Conservation (phyloP, 2,888 invertebrate genomes). For the Epistrophella euchroma region DNA sequence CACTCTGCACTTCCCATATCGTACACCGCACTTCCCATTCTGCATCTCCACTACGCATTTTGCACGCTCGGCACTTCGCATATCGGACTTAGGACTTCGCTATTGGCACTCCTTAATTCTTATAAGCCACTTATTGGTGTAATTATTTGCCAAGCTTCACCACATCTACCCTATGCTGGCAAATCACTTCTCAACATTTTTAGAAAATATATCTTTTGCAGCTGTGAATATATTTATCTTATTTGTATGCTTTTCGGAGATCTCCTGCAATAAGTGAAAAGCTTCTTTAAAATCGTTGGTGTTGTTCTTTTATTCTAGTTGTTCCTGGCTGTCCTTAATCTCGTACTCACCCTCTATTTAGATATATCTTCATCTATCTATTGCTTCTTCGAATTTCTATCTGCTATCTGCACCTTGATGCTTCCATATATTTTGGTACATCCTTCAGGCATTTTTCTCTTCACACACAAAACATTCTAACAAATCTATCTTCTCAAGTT, state of each 20-base stretch:
- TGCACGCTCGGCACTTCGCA: no score
- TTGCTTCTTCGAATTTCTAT: slow-evolving; percentile 22
- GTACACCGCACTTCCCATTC: no score
- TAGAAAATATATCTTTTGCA: slow-evolving; percentile 61
- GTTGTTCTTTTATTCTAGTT: slow-evolving; percentile 56
- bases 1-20: no score
- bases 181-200: slow-evolving; percentile 44
- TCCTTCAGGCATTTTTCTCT: slow-evolving; percentile 61
- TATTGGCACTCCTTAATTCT: no score
- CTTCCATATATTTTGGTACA: not conserved
- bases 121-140: no score
- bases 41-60: no score
- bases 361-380: not conserved
- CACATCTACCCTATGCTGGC: slow-evolving; percentile 45
- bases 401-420: slow-evolving; percentile 34
- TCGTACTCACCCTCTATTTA: not conserved
- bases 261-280: slow-evolving; percentile 74
- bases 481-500: slow-evolving; percentile 67
- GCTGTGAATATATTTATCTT: slow-evolving; percentile 72
- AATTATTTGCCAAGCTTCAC: not conserved
- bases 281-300: slow-evolving; percentile 68
- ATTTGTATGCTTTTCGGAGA: slow-evolving; percentile 70
- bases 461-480: slow-evolving; percentile 42
- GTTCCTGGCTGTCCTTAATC: not conserved
- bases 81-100: no score